Evolutionary conservation across 2,888 invertebrate genomes (phyloP), one percentile per base, ranked within the genome.

Genomic region (Acheta domesticus): DNA sequence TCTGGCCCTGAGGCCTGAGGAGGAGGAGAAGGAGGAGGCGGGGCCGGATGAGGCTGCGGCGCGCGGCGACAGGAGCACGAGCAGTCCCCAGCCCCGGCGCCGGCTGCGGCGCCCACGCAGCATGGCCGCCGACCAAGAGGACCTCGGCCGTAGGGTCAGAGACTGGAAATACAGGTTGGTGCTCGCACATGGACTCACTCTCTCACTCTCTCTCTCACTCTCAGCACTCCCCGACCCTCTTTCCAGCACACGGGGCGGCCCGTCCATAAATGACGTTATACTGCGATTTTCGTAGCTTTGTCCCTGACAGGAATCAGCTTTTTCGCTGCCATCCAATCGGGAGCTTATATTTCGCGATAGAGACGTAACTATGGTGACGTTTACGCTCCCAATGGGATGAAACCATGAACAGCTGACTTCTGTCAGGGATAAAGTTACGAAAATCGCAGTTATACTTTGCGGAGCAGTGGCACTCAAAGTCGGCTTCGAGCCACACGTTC

Each of bases 11-110:
- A 14, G 62, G 62, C 62, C n/a, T 62, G 62, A 62, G 62, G 62
- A 12, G 62, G 16, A 62, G 14, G 14, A 62, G 62, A 12, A 2
- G 16, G 62, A 62, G 62, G 12, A 62, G 62, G 62, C 16, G 14
- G 62, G n/a, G 62, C 62, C 62, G 62, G 62, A 62, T 62, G 62
- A 62, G 62, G n/a, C 62, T 62, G 62, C 62, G 62, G n/a, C 62
- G 62, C 62, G 62, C 62, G n/a, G 0, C n/a, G 16, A 4, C 62
- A 62, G n/a, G 62, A 62, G 16, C 16, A 62, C 62, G n/a, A 14
- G n/a, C 14, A 14, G 62, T 16, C 14, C n/a, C 14, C 62, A 62
- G 14, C 36, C 36, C 36, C 16, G 16, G 4, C 16, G 62, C 14
- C 62, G 5, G 14, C 36, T 8, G 8, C 16, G 16, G 4, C 16